These are phyloP conservation scores for Pollicipes pollicipes DNA, from an alignment of 1,140 invertebrate genomes.

Conservation along the genomic window DNA sequence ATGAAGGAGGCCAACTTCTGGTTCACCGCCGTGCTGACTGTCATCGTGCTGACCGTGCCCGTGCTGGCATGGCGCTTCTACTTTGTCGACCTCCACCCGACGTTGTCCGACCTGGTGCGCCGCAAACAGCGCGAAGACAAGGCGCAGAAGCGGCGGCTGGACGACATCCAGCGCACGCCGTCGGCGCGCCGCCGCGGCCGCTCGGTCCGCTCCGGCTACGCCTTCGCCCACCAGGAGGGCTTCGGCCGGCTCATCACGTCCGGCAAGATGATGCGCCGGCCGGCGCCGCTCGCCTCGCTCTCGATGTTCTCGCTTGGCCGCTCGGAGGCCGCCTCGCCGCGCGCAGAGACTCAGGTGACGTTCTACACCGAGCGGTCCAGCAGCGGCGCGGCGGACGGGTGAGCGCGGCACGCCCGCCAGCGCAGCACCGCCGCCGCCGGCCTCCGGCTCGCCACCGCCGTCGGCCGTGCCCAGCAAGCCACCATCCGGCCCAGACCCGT, in stretches of 20 bases:
- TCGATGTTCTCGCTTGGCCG: neutral
- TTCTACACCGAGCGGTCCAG: neutral
- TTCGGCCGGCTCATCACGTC: constrained; percentile 95
- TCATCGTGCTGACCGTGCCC: constrained; percentile 69
- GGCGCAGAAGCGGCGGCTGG: constrained; percentile 21
- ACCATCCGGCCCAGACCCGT: too few species aligned
- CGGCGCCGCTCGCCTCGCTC: constrained; percentile 10
- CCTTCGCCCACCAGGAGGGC: constrained; percentile 92
- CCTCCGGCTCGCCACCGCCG: neutral
- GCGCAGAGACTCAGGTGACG: constrained; percentile 9
- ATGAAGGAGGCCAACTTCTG: constrained; percentile 83
- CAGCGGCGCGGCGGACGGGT: constrained; percentile 13
- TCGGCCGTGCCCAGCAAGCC: too few species aligned
- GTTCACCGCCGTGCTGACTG: constrained; percentile 78
- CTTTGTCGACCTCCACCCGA: constrained; percentile 69
- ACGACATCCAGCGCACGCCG: constrained; percentile 59
- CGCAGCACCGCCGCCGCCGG: neutral
- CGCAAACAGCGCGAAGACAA: constrained; percentile 46
- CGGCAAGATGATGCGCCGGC: constrained; percentile 81
- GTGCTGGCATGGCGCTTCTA: constrained; percentile 89
- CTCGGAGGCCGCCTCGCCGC: constrained; percentile 11
- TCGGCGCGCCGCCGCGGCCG: constrained; percentile 64
- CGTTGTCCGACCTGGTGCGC: constrained; percentile 74
- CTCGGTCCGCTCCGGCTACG: constrained; percentile 89
- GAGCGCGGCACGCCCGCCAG: neutral